Evolutionary conservation across 2,113 vertebrate species (phyloP), one percentile per base, ranked within the genome.

Genomic region (Callospermophilus lateralis): DNA sequence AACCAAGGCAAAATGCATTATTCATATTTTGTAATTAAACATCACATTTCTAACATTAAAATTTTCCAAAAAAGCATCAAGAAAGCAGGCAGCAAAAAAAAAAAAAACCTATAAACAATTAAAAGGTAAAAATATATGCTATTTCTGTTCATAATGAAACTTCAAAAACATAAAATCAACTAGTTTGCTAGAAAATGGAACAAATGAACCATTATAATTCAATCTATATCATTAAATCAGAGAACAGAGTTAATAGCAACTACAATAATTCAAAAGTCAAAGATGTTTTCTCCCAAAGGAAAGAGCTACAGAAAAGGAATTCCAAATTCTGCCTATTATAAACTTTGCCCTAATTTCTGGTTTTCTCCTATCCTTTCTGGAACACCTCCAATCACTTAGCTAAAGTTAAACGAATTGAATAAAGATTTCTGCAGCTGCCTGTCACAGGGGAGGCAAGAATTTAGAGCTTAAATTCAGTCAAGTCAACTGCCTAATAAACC

Each of bases 131-230:
- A 89, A 90, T 61, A 67, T 24, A 51, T 86, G 32, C 8, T 83
- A 67, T 72, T 84, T 76, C n/a, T 84, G 83, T 24, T 4, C 72
- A 79, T 32, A 88, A n/a, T 77, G 74, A 83, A 97, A 87, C 34
- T 94, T 89, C 34, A 73, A 87, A 97, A 96, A 78, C 3, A 51
- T 39, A 87, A 77, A 24, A 86, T 51, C 45, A 78, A 83, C 8
- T 39, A 88, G 65, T 37, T 81, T 94, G 34, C 5, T 93, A 77
- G 53, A 81, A 90, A 73, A 93, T 67, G 20, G 68, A n/a, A 55
- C 28, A 55, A 78, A 77, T 83, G 10, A 93, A 55, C 28, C 32
- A 65, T 6, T 84, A 34, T 67, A 65, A 73, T 65, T 93, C 51
- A 24, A 63, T 83, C 87, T 58, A 73, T 10, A 88, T 20, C 68